These are phyloP conservation scores for Clunio marinus DNA, from an alignment of 2,888 invertebrate genomes.

Conservation along the genomic window DNA sequence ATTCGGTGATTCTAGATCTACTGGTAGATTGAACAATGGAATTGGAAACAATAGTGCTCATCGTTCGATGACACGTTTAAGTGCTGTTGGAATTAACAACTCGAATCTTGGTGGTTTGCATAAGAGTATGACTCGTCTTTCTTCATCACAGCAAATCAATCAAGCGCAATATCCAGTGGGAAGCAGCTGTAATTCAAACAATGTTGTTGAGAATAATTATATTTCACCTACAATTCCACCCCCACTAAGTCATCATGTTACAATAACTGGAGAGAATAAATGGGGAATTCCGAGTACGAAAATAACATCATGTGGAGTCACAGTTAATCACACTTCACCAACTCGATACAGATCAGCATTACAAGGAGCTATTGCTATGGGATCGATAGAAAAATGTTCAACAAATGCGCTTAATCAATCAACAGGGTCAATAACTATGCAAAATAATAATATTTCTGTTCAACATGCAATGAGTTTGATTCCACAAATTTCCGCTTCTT, in stretches of 20 bases:
- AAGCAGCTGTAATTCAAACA: constrained; percentile 44
- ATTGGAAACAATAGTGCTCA: constrained; percentile 58
- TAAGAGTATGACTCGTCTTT: constrained; percentile 74
- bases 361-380: constrained; percentile 55
- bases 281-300: constrained; percentile 54
- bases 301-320: constrained; percentile 57
- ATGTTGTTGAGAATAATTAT: constrained; percentile 41
- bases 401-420: constrained; percentile 52
- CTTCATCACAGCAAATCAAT: constrained; percentile 73
- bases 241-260: constrained; percentile 45
- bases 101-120: constrained; percentile 64
- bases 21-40: constrained; percentile 66
- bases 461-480: constrained; percentile 51
- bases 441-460: constrained; percentile 48
- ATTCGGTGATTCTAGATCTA: constrained; percentile 70
- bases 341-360: constrained; percentile 54
- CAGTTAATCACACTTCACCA: constrained; percentile 62
- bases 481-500: constrained; percentile 50
- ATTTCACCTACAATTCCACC: constrained; percentile 29
- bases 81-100: constrained; percentile 57
- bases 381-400: constrained; percentile 50
- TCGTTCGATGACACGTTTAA: constrained; percentile 73
- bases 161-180: constrained; percentile 45
- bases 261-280: constrained; percentile 54
- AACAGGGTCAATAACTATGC: constrained; percentile 43